Percentiles rank a stretch among this genome's conserved stretches.
Evolutionary conservation across 2,797 vertebrate species (phyloP).

Genomic region (Lithobates pipiens): DNA sequence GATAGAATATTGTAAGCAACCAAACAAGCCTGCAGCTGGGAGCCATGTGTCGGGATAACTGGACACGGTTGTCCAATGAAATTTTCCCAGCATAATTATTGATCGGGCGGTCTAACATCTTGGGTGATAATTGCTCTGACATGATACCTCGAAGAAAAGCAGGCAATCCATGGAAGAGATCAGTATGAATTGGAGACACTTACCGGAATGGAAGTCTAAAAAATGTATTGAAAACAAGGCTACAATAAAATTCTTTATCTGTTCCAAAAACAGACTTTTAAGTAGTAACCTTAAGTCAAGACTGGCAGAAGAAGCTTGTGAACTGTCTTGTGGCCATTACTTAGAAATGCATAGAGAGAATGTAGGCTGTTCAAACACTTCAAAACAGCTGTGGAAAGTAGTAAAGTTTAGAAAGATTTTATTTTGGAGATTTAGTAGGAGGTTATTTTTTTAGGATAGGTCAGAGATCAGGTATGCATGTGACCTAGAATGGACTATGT

Average conservation of each 20-base stretch:
- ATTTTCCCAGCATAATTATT: slow-evolving; percentile 40
- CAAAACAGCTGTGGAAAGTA: background rate
- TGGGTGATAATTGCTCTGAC: slow-evolving; percentile 26
- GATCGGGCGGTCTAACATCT: slow-evolving; percentile 8
- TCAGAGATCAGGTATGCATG: background rate
- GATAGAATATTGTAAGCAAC: slow-evolving; percentile 19
- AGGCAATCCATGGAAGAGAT: background rate
- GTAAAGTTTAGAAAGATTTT: background rate
- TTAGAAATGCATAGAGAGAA: background rate
- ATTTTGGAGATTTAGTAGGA: slow-evolving; percentile 16
- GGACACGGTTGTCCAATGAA: slow-evolving; percentile 32
- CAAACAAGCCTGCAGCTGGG: slow-evolving; percentile 28
- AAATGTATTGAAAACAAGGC: slow-evolving; percentile 4
- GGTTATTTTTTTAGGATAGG: background rate
- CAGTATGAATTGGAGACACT: background rate
- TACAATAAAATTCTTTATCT: slow-evolving; percentile 6
- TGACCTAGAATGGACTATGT: background rate
- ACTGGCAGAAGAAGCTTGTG: slow-evolving; percentile 12
- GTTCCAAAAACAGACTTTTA: background rate
- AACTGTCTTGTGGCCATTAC: background rate
- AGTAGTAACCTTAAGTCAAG: background rate
- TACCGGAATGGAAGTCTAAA: slow-evolving; percentile 3
- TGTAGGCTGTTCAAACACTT: background rate
- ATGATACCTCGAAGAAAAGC: slow-evolving; percentile 11
- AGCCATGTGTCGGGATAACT: slow-evolving; percentile 13